These are phyloP conservation scores for Tinea trinotella DNA, from an alignment of 2,888 invertebrate species.

Conservation along the genomic window DNA sequence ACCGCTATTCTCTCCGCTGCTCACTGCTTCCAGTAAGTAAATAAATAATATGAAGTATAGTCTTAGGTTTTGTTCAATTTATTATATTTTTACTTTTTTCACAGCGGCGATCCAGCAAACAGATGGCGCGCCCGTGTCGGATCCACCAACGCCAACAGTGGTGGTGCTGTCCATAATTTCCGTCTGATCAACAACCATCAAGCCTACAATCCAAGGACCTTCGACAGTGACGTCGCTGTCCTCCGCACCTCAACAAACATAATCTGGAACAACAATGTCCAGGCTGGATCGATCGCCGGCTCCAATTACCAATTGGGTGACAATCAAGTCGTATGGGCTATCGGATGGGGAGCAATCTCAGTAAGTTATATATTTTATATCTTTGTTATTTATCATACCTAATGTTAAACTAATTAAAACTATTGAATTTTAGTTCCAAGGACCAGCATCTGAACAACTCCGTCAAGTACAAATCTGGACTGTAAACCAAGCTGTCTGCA, in stretches of 20 bases:
- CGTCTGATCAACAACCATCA: slow-evolving; percentile 25
- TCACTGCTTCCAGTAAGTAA: slow-evolving; percentile 34
- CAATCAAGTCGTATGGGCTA: slow-evolving; percentile 31
- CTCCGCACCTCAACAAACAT: slow-evolving; percentile 23
- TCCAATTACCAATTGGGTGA: slow-evolving; percentile 30
- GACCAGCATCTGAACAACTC: slow-evolving; percentile 20
- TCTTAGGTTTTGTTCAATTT: not conserved
- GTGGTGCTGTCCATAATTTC: slow-evolving; percentile 17
- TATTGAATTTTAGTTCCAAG: slow-evolving; percentile 14
- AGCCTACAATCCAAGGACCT: slow-evolving; percentile 26
- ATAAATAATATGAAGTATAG: not conserved
- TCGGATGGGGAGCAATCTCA: slow-evolving; percentile 32
- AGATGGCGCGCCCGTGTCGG: slow-evolving; percentile 23
- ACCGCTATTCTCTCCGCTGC: slow-evolving; percentile 36
- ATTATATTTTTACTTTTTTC: not conserved
- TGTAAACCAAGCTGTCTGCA: slow-evolving; percentile 20
- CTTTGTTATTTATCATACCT: not conserved
- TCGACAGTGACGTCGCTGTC: slow-evolving; percentile 13
- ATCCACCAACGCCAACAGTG: slow-evolving; percentile 25
- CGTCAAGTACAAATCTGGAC: slow-evolving; percentile 22
- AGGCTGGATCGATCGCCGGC: slow-evolving; percentile 27
- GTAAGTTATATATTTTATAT: slow-evolving; percentile 25
- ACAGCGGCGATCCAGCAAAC: slow-evolving; percentile 19
- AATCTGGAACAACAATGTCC: slow-evolving; percentile 13
- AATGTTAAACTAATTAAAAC: not conserved